Conservation (phyloP, 1,140 invertebrate genomes). For the Metopolophium dirhodum region DNA sequence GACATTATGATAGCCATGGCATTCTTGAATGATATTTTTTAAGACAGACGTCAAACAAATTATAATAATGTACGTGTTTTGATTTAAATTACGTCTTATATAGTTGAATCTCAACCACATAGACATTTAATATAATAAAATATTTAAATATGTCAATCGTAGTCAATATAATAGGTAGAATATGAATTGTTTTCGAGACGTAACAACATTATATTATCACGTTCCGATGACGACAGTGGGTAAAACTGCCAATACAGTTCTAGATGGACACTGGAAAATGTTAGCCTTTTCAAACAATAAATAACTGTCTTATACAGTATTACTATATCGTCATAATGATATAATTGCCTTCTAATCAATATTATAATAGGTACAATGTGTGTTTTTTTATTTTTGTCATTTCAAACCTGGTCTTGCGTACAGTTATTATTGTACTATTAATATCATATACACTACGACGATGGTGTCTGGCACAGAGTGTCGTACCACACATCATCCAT, state of each 20-base stretch:
- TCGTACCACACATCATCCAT: neutral
- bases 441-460: neutral
- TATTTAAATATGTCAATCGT: neutral
- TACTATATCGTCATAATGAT: neutral
- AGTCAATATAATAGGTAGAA: neutral
- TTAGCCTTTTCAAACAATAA: neutral
- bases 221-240: neutral
- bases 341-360: neutral
- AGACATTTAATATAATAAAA: neutral
- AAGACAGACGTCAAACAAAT: neutral
- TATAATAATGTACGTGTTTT: neutral
- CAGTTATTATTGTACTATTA: neutral
- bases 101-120: neutral
- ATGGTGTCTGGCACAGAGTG: neutral
- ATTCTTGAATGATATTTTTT: neutral
- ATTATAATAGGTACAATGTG: neutral
- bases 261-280: neutral
- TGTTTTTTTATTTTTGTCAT: neutral
- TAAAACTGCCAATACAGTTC: neutral
- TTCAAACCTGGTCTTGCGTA: neutral
- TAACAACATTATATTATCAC: neutral
- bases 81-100: neutral
- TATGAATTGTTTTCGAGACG: neutral
- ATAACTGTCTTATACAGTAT: neutral
- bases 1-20: too few species aligned